Base-by-base conservation (phyloP, 1,140 invertebrate genomes). In the Drosophila littoralis region DNA sequence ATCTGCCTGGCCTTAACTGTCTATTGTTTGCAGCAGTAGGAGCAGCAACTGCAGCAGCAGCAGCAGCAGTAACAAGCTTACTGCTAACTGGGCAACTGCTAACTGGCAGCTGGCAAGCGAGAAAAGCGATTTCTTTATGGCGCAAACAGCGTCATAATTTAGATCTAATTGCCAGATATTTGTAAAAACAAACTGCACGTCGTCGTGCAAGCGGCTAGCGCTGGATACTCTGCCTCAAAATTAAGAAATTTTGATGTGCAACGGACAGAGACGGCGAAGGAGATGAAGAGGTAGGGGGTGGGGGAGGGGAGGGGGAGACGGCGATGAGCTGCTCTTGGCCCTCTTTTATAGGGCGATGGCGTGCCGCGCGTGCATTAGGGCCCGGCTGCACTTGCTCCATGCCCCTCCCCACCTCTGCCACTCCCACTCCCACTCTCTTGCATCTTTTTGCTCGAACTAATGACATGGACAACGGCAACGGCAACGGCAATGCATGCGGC, bases 141-240 rank as follows among this genome's bases (percentile, higher is more conserved):
- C 78, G 63, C 84, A 77, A 89, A 89, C 84, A 84, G 80, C 77
- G 77, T 88, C 83, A 88, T 88, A 89, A 84, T 75, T 88, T 89
- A 79, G 83, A 88, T 88, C 84, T 88, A 89, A 89, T 88, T 89
- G 84, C 72, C 80, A 89, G 84, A 88, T 88, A 88, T 67, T 72
- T 61, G 74, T 72, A 50, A 67, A 76, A 79, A 70, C 65, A 77
- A 76, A 68, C 81, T 82, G 80, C 76, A 68, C 22, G 22, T 22
- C n/a, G 45, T 73, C 58, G 60, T 65, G 52, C 43, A 36, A 38
- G 45, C 7, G 33, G 42, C 42, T 6, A 43, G 36, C 28, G 33
- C 33, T 52, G 51, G 40, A 13, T n/a, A 12, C 50, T 32, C 65
- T 50, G 55, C 43, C 5, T 57, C 60, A 65, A 77, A 83, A 88